Evolutionary conservation across 2,797 vertebrate genomes (phyloP).

Genomic region (Artibeus jamaicensis): DNA sequence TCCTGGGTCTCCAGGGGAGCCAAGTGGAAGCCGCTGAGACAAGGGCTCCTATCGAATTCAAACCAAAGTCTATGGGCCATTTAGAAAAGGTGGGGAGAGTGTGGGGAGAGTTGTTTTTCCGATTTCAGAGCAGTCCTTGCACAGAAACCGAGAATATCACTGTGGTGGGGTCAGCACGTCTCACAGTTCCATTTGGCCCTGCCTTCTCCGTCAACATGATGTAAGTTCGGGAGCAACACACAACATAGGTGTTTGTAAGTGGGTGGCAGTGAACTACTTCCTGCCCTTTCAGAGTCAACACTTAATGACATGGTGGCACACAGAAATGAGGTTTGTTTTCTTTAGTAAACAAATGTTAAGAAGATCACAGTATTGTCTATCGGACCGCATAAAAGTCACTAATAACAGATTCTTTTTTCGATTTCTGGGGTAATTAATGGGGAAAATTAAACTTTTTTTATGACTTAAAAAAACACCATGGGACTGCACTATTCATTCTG

Average conservation of each 20-base stretch:
- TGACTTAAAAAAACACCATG: neutral
- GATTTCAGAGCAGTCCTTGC: neutral
- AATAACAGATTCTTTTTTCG: slow-evolving; percentile 50
- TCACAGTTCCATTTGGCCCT: slow-evolving; percentile 34
- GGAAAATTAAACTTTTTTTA: neutral
- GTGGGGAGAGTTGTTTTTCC: slow-evolving; percentile 16
- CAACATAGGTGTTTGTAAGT: slow-evolving; percentile 57
- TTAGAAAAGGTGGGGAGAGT: neutral
- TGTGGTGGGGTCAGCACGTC: neutral
- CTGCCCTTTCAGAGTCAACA: slow-evolving; percentile 32
- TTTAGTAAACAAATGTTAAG: slow-evolving; percentile 51
- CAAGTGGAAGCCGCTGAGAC: neutral
- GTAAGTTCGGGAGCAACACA: slow-evolving; percentile 32
- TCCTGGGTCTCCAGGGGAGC: neutral
- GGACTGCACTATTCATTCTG: neutral
- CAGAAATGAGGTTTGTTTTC: slow-evolving; percentile 65
- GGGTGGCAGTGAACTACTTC: slow-evolving; percentile 57
- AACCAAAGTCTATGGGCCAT: neutral
- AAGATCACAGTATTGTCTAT: slow-evolving; percentile 60
- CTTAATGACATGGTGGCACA: slow-evolving; percentile 49
- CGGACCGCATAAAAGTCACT: slow-evolving; percentile 60
- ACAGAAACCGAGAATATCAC: neutral
- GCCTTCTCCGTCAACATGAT: slow-evolving; percentile 39
- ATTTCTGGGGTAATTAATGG: slow-evolving; percentile 31
- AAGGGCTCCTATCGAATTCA: neutral